Evolutionary conservation across 2,113 vertebrate species (phyloP), one percentile per base, ranked within the genome.

Genomic region (Ageneiosus marmoratus): DNA sequence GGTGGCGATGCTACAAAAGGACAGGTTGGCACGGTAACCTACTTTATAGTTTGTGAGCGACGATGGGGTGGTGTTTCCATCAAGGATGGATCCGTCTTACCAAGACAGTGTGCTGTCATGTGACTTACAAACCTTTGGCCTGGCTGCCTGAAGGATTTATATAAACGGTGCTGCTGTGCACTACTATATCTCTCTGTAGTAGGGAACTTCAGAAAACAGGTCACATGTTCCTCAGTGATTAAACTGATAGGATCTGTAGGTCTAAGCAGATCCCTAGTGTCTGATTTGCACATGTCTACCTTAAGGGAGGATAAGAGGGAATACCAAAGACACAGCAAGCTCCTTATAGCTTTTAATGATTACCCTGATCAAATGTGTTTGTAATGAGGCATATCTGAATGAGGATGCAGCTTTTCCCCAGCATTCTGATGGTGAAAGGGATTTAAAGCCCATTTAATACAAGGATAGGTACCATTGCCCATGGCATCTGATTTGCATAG

Each of bases 71-170:
- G 89, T 89, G 82, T 90, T 89, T 86, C 90, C 56, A 72, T 85
- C 77, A 75, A 87, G 93, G 90, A 93, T 89, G 58, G 85, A 91
- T 91, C 90, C 87, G 78, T 91, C 87, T 92, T 94, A 91, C 34
- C 92, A 88, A 86, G 78, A 86, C 65, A 87, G 84, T 79, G 79
- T 87, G 92, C 89, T 88, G 83, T 88, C 86, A 80, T 88, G 92
- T 89, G 88, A 85, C 87, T 88, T 84, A 70, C 37, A 58, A 89
- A 91, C 91, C 89, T 79, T 44, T 92, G 93, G 93, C 92, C 93
- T 83, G 86, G 83, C 85, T 89, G 82, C 90, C 73, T 85, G 85
- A 83, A 76, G 87, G 89, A 91, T 91, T 90, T 90, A 87, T 94
- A 90, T 86, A 53, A 87, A 89, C 87, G 87, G 86, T 87, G 81